phyloP scores from a whole-genome alignment of 2,888 invertebrate species.

The Lepetodrilus schrolli region DNA sequence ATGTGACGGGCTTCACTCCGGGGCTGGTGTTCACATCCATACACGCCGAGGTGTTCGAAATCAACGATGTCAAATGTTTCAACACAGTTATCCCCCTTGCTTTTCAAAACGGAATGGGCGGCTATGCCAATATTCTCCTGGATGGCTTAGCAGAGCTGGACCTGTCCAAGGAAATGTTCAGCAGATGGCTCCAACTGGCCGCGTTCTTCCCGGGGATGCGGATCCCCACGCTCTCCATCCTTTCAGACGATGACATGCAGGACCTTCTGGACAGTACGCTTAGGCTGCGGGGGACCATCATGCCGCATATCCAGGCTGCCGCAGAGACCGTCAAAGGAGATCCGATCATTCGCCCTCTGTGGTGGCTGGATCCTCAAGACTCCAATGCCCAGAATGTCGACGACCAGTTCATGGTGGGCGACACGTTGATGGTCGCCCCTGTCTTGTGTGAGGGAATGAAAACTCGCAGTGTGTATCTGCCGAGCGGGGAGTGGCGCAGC shows the following conservation, averaged over 20 bases:
- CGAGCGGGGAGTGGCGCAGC: slow-evolving; percentile 38
- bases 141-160: slow-evolving; percentile 33
- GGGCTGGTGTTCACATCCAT: slow-evolving; percentile 41
- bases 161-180: slow-evolving; percentile 39
- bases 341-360: slow-evolving; percentile 44
- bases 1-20: slow-evolving; percentile 44
- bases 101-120: slow-evolving; percentile 40
- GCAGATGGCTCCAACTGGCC: slow-evolving; percentile 47
- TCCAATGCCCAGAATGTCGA: slow-evolving; percentile 34
- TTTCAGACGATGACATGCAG: slow-evolving; percentile 4
- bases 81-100: slow-evolving; percentile 42
- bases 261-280: background rate
- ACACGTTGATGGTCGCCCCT: slow-evolving; percentile 43
- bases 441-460: slow-evolving; percentile 38
- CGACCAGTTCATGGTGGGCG: slow-evolving; percentile 47
- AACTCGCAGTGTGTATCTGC: slow-evolving; percentile 40
- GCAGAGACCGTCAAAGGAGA: slow-evolving; percentile 35
- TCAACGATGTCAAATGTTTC: slow-evolving; percentile 36
- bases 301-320: slow-evolving; percentile 37
- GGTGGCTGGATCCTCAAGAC: slow-evolving; percentile 44
- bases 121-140: slow-evolving; percentile 41
- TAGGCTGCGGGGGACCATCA: slow-evolving; percentile 31
- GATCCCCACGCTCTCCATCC: slow-evolving; percentile 41
- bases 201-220: slow-evolving; percentile 45
- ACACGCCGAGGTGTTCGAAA: slow-evolving; percentile 34